Base-by-base conservation (phyloP, 2,797 vertebrate genomes). In the Spinibarbus caldwelli region DNA sequence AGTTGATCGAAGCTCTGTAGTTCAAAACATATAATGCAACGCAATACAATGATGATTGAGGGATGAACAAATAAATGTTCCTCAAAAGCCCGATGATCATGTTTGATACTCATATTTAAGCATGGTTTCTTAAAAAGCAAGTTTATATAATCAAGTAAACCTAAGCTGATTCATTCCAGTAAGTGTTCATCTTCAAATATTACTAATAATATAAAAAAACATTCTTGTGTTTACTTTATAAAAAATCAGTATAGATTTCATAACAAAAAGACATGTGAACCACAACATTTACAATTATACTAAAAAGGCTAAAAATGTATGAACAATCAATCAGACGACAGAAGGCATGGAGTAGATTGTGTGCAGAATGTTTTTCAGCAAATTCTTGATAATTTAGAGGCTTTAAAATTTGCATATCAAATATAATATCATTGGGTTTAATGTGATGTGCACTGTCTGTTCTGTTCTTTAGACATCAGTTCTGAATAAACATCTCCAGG, bases 401-500 rank as follows among this genome's bases (percentile, higher is more conserved):
- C 67, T 21, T 38, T 7, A 47, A 26, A 52, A 23, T 14, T 2
- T 6, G 11, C 1, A 11, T 4, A 75, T 4, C 17, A 23, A 23
- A 75, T 36, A 8, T 14, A 34, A 36, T 21, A 21, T 43, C 9
- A 4, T 21, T 21, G 2, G 12, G 41, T 80, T 71, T 59, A n/a
- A 71, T 15, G 73, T 14, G 6, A n/a, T 38, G 1, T 26, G 34
- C 21, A 4, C 6, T 2, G 6, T 45, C 15, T 36, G 1, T 64
- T 84, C 81, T 80, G 86, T 85, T 79, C 88, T 78, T 36, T 83
- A 99, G 98, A 99, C 97, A 36, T 97, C 96, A 89, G 99, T 99
- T 91, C 93, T 99, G 92, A 99, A 98, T 90, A 99, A 99, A 93
- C 97, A 99, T 90, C 95, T 99, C 88, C 98, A 99, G 93, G 98